phyloP scores from a whole-genome alignment of 2,888 invertebrate species.

The Glyphotaelius pellucidus region DNA sequence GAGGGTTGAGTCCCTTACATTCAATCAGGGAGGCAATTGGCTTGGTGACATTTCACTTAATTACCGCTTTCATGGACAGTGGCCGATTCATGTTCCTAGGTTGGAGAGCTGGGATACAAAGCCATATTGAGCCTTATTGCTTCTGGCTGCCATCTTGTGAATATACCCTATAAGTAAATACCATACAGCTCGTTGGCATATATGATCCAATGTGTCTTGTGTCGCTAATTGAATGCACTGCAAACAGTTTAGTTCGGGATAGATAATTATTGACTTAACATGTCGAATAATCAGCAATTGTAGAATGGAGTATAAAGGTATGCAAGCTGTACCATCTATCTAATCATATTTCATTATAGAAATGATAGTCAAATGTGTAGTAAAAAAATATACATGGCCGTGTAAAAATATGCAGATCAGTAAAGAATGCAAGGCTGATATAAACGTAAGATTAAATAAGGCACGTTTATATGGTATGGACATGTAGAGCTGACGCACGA shows the following conservation, averaged over 20 bases:
- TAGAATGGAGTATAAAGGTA: not conserved
- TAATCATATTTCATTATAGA: no score
- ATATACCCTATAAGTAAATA: not conserved
- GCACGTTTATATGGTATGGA: no score
- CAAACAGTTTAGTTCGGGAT: not conserved
- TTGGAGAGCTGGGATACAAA: not conserved
- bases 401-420: no score
- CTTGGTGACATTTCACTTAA: conserved; percentile 66
- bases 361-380: no score
- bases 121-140: conserved; percentile 48
- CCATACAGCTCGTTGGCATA: not conserved
- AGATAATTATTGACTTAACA: not conserved
- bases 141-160: not conserved
- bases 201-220: conserved; percentile 21
- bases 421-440: no score
- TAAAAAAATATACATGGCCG: no score
- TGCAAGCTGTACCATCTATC: no score
- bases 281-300: not conserved
- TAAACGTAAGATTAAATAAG: no score
- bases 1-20: conserved; percentile 58
- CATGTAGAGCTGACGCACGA: no score
- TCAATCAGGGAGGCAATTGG: conserved; percentile 65
- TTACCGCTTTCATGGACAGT: conserved; percentile 56
- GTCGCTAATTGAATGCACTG: not conserved
- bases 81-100: not conserved